Evolutionary conservation across 2,888 invertebrate genomes (phyloP), one percentile per base, ranked within the genome.

Genomic region (Drosophila rubida): DNA sequence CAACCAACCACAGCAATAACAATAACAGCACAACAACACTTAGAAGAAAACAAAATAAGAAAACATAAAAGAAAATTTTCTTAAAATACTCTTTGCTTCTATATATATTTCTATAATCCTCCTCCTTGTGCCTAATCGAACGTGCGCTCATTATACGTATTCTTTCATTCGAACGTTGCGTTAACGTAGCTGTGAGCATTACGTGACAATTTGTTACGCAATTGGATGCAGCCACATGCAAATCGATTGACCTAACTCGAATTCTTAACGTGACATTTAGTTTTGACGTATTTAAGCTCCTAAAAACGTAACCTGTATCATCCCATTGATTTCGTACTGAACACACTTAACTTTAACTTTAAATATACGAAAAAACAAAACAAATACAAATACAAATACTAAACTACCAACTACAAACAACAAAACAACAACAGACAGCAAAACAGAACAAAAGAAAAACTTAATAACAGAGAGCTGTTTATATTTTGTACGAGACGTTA

Each of bases 271-370:
- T 72, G 81, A 79, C 83, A 67, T 74, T 88, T 80, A 88, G 90
- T 88, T 90, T 87, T 87, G 87, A 87, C 86, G 81, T 84, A 66
- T 53, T 88, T 85, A 88, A 88, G 89, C 89, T 90, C 89, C 90
- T 90, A 88, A 54, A 14, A 78, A 89, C 87, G 87, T 85, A 88
- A 87, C 87, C 86, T 86, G 86, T 86, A 80, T 88, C 86, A 82
- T 79, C 71, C 85, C 65, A 86, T 85, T 85, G 88, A 83, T 74
- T 87, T 79, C 55, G 75, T 68, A 87, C 80, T 58, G 72, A 62
- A 49, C 60, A 49, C 60, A 79, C 61, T 59, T 64, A 46, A 69
- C 64, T 35, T 6, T 35, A 35, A 35, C 35, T 37, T 30, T 13
- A 45, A 63, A 3, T 22, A 8, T 42, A 41, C 53, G 9, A 32